Conservation (phyloP, 2,113 vertebrate genomes). For the Vicugna pacos region DNA sequence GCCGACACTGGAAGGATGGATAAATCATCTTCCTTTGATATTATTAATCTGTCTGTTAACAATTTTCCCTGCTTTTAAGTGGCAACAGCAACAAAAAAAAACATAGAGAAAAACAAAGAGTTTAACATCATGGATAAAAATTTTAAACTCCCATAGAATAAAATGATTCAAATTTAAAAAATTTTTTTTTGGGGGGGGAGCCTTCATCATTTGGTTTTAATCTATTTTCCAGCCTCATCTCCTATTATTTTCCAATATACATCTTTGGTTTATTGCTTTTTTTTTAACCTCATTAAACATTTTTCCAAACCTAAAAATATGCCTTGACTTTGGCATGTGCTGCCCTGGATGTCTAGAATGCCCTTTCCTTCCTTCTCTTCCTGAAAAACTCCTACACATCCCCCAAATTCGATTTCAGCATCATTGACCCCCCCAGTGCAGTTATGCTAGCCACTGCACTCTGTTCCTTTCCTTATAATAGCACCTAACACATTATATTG, state of each 20-base stretch:
- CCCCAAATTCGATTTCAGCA: not conserved
- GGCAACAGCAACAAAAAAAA: not conserved
- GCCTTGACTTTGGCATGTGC: not conserved
- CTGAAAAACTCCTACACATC: not conserved
- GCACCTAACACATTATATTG: not conserved
- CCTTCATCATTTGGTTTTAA: not conserved
- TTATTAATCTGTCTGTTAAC: not conserved
- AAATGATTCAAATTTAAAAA: not conserved
- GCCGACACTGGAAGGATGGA: not conserved
- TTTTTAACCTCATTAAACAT: not conserved
- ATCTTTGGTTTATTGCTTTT: not conserved
- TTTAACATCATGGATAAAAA: not conserved
- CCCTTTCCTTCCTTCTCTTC: not conserved
- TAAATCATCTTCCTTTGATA: not conserved
- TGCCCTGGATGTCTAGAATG: not conserved
- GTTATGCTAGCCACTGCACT: not conserved
- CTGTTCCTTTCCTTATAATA: not conserved
- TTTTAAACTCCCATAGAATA: not conserved
- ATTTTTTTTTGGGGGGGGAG: not conserved
- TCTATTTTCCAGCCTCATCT: not conserved
- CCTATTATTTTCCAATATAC: not conserved
- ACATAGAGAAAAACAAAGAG: not conserved
- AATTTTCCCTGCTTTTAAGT: not conserved
- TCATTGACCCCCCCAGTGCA: fast-evolving
- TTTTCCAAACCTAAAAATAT: not conserved